Percentiles rank a stretch among this genome's conserved stretches.
phyloP scores from a whole-genome alignment of 2,888 invertebrate genomes.

The Cryptus viduatorius region DNA sequence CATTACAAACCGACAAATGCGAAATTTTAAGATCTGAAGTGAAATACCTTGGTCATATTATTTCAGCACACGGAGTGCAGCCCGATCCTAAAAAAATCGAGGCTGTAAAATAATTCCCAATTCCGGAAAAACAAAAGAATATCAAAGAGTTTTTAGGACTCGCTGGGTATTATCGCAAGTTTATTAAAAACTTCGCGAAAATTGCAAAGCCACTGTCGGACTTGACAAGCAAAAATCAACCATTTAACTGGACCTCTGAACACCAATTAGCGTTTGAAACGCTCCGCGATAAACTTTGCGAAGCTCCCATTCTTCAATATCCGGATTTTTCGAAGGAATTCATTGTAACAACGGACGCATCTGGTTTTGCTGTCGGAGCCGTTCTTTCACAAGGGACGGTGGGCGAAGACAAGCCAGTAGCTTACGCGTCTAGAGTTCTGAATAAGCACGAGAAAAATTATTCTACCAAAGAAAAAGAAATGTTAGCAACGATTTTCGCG shows the following conservation, averaged over 20 bases:
- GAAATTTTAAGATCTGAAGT: slow-evolving; percentile 47
- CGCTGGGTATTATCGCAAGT: slow-evolving; percentile 26
- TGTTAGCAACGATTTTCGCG: slow-evolving; percentile 14
- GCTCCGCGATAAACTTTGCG: slow-evolving; percentile 22
- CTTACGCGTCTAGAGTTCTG: slow-evolving; percentile 4
- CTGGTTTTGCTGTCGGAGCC: slow-evolving; percentile 12
- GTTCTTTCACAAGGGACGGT: slow-evolving; percentile 11
- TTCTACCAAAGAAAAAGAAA: slow-evolving; percentile 23
- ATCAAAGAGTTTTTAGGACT: slow-evolving; percentile 24
- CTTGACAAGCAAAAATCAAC: slow-evolving; percentile 6
- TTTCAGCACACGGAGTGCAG: slow-evolving; percentile 36
- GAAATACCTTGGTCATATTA: slow-evolving; percentile 48
- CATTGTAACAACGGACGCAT: slow-evolving; percentile 27
- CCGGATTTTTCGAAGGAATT: slow-evolving; percentile 17
- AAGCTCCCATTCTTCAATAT: slow-evolving; percentile 20
- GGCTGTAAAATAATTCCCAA: slow-evolving; percentile 34
- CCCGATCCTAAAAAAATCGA: slow-evolving; percentile 50
- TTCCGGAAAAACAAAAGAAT: slow-evolving; percentile 26
- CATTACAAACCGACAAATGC: slow-evolving; percentile 50
- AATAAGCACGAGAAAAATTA: slow-evolving; percentile 34
- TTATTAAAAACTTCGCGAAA: slow-evolving; percentile 16
- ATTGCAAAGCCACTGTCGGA: slow-evolving; percentile 28
- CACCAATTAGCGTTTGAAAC: slow-evolving; percentile 36
- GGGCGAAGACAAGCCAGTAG: background rate
- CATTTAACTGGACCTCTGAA: slow-evolving; percentile 7